Percentiles rank a stretch among this genome's conserved stretches.
These are phyloP conservation scores for Clarias gariepinus DNA, from an alignment of 2,113 vertebrate genomes.

Conservation along the genomic window DNA sequence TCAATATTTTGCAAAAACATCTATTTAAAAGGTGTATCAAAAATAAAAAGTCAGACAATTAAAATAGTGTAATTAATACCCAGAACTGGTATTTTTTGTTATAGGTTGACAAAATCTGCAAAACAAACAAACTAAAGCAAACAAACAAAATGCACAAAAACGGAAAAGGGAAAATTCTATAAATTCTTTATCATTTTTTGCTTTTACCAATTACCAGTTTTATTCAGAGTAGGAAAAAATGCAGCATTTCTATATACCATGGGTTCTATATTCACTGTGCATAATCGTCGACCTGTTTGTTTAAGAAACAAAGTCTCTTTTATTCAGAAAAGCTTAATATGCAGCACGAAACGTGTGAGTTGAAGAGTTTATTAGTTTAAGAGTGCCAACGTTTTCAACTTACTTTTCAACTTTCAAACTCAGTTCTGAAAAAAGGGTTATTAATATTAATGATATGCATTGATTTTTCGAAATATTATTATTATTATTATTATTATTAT, in stretches of 20 bases:
- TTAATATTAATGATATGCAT: background rate
- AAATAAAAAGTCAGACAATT: background rate
- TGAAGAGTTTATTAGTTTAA: too few relatives aligned
- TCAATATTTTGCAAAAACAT: background rate
- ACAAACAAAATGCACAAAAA: background rate
- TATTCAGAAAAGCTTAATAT: background rate
- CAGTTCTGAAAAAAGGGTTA: background rate
- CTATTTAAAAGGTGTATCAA: too few relatives aligned
- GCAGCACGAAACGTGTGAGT: background rate
- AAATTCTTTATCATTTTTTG: background rate
- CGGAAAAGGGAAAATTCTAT: background rate
- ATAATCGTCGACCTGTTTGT: background rate
- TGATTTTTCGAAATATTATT: background rate
- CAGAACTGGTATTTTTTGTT: background rate
- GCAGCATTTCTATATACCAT: background rate
- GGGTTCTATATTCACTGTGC: too few relatives aligned
- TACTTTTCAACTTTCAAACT: background rate
- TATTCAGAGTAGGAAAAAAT: background rate
- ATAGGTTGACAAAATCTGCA: background rate
- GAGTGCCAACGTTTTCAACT: background rate
- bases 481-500: constrained; percentile 2
- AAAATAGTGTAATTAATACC: background rate
- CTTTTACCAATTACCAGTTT: background rate
- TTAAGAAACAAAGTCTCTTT: background rate
- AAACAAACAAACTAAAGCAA: background rate